Evolutionary conservation across 2,888 invertebrate species (phyloP), one percentile per base, ranked within the genome.

Genomic region (Andricus quercusramuli): DNA sequence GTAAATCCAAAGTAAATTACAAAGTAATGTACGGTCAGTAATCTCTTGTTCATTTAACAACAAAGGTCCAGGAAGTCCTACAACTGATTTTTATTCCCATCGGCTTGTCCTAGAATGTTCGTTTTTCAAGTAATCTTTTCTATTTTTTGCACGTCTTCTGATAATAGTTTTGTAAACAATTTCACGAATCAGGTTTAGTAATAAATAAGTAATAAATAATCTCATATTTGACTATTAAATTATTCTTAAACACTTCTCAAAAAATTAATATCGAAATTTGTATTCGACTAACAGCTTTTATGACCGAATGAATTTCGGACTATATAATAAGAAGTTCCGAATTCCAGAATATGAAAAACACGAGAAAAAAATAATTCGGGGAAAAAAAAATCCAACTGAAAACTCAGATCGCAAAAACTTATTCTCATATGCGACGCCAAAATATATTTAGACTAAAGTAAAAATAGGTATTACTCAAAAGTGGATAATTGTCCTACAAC

Each of bases 1-100:
- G 62, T 70, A 62, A 66, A 67, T 70, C 62, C 17, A 64, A 74
- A 56, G 62, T 37, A 78, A 70, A 51, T 74, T 74, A 74, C 74
- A 32, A 20, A 74, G 56, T 74, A 32, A 37, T 56, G 74, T 74
- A 32, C 13, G 32, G 15, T 32, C 47, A 74, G 51, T 74, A 32
- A 74, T 37, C 6, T 67, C n/a, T 41, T 67, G 4, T 74, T 74
- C 29, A 74, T 11, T 51, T 51, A 74, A 56, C 32, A 74, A 74
- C 32, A 51, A 74, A 74, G 32, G 20, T 47, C 56, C 32, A 74
- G 74, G 74, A 74, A 37, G 15, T 74, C 32, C 32, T 56, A 51
- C 6, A 74, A 74, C 51, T 74, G 32, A 74, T 56, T 56, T 56
- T 74, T 62, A 62, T 25, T 15, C 15, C 25, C 25, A 25, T 22